A percentile compares a stretch with the other conserved stretches of the same genome.
Evolutionary conservation across 2,888 invertebrate species (phyloP).

Genomic region (Ceraclea dissimilis): DNA sequence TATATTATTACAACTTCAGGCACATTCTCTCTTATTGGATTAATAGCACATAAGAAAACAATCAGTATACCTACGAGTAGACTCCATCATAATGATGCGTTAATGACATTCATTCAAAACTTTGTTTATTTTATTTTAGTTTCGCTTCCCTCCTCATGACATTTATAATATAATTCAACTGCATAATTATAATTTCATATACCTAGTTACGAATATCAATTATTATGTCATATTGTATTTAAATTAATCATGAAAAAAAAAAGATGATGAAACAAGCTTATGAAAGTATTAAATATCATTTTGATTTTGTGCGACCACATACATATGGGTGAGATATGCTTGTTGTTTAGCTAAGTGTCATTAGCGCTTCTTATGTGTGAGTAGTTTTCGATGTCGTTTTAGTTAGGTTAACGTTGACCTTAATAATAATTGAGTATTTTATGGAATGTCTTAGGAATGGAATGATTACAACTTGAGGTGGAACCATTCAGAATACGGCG

Average conservation of each 20-base stretch:
- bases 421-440: neutral
- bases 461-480: slow-evolving; percentile 94
- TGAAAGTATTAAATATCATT: neutral
- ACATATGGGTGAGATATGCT: slow-evolving; percentile 4
- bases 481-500: slow-evolving; percentile 93
- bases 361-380: slow-evolving; percentile 26
- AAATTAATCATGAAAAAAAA: no score
- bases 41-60: slow-evolving; percentile 14
- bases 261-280: no score
- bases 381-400: slow-evolving; percentile 15
- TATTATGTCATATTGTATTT: no score
- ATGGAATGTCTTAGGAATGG: slow-evolving; percentile 71
- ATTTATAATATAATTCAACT: no score
- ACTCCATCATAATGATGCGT: slow-evolving; percentile 24
- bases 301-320: neutral
- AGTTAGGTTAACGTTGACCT: neutral
- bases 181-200: no score
- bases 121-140: neutral
- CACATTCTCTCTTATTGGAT: neutral
- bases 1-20: neutral
- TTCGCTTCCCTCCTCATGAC: no score
- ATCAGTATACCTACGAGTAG: slow-evolving; percentile 15
- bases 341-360: slow-evolving; percentile 20
- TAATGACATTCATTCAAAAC: slow-evolving; percentile 21
- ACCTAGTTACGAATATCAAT: no score